Base-by-base conservation (phyloP, 2,797 vertebrate species). In the Chaunax sp. region DNA sequence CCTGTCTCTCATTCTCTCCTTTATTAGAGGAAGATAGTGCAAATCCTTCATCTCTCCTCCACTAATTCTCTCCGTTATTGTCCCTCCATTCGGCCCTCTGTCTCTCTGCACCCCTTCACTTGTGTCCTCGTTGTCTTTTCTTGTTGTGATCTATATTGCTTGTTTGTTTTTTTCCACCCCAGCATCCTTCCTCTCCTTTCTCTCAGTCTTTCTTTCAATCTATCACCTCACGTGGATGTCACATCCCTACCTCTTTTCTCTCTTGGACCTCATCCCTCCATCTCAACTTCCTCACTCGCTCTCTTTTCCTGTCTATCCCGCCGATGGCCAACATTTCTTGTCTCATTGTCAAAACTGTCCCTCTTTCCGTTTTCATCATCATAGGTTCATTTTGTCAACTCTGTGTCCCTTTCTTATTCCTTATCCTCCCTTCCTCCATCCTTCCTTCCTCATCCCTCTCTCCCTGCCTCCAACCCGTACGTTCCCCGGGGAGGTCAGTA, bases 401-500 rank as follows among this genome's bases (percentile, higher is more conserved):
- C 67, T 2, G 38, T 78, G 80, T 71, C 80, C 64, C 73, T 70
- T 67, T 62, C 73, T 81, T 80, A 82, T 82, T 77, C 71, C 80
- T 89, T 81, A 80, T 66, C 80, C 76, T 77, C 63, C 64, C 64
- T 86, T 79, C 69, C 26, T 81, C 75, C 65, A 50, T 80, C 69
- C 82, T 35, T 81, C 66, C 74, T 16, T 15, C 50, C 62, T 63
- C 75, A 73, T 81, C 82, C 72, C 67, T 84, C 82, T 63, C 80
- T 83, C 78, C 78, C 81, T 85, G 83, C 88, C 87, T 82, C 82
- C 89, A 63, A 85, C 79, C 85, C 64, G 63, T 78, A 80, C 87
- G 53, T 90, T 92, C 92, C 95, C 95, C 86, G 92, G 95, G 95
- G 95, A 96, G 91, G 93, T 93, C 95, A 95, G 95, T 96, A 96